phyloP scores from a whole-genome alignment of 2,888 invertebrate species.

The Drosophila limbata region DNA sequence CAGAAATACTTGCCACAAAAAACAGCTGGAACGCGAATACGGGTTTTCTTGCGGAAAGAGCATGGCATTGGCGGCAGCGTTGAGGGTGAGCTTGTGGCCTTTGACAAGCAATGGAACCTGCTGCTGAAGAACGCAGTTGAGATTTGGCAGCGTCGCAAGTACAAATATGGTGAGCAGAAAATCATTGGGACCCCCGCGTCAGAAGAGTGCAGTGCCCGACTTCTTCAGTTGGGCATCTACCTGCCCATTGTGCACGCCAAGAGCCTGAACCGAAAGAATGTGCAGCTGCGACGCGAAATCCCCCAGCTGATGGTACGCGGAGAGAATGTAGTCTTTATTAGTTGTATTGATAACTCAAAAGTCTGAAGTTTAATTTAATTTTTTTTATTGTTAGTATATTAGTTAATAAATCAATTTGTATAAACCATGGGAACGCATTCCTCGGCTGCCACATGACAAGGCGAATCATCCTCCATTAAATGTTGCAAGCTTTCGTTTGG shows the following conservation, averaged over 20 bases:
- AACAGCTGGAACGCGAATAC: conserved; percentile 52
- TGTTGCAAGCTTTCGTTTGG: conserved; percentile 91
- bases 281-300: conserved; percentile 89
- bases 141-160: conserved; percentile 89
- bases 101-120: conserved; percentile 98
- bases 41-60: conserved; percentile 89
- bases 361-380: conserved; percentile 35
- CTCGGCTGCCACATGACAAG: conserved; percentile 92
- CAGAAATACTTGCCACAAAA: conserved; percentile 85
- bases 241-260: conserved; percentile 87
- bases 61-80: conserved; percentile 91
- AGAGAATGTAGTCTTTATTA: conserved; percentile 90
- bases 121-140: conserved; percentile 93
- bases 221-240: conserved; percentile 85
- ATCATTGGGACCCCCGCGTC: conserved; percentile 68
- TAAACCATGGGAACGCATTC: conserved; percentile 91
- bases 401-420: conserved; percentile 78
- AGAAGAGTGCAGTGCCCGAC: conserved; percentile 84
- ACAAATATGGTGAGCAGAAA: conserved; percentile 81
- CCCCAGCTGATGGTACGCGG: conserved; percentile 91
- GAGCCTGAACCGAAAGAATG: conserved; percentile 87
- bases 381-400: background rate
- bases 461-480: conserved; percentile 91
- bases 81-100: conserved; percentile 92
- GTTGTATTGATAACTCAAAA: conserved; percentile 39